Evolutionary conservation across 2,797 vertebrate genomes (phyloP).

Genomic region (Paedocypris micromegethes): DNA sequence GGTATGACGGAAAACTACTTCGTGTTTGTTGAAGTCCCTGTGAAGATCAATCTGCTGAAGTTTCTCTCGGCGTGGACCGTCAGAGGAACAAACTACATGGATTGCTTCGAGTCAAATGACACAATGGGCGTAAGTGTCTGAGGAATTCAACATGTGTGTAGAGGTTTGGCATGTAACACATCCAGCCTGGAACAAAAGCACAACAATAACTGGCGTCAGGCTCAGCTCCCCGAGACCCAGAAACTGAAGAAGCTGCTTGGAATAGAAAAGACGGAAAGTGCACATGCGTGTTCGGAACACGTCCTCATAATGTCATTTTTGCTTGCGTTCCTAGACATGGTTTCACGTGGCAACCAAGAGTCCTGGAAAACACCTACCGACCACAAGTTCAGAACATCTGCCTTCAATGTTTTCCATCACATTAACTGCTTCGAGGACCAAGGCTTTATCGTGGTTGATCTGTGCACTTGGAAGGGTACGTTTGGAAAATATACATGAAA

Average conservation of each 20-base stretch:
- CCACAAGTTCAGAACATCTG: constrained; percentile 83
- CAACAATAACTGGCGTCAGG: no score
- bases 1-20: constrained; percentile 86
- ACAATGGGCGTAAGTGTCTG: constrained; percentile 79
- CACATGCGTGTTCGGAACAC: not conserved
- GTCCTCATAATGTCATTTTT: not conserved
- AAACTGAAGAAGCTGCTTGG: no score
- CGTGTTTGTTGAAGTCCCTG: constrained; percentile 88
- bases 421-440: constrained; percentile 89
- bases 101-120: constrained; percentile 90
- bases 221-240: no score
- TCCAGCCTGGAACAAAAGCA: no score
- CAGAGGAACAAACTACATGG: constrained; percentile 91
- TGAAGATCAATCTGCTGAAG: constrained; percentile 93
- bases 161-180: no score
- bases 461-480: constrained; percentile 95
- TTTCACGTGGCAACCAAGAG: constrained; percentile 84
- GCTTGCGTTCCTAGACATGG: constrained; percentile 73
- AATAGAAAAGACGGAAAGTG: no score
- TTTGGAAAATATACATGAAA: not conserved
- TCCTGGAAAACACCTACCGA: constrained; percentile 75
- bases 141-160: no score
- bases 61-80: constrained; percentile 88
- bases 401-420: constrained; percentile 93
- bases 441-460: constrained; percentile 85